A percentile compares a stretch with the other conserved stretches of the same genome.
Evolutionary conservation across 2,888 invertebrate species (phyloP).

Genomic region (Oscheius sp.): DNA sequence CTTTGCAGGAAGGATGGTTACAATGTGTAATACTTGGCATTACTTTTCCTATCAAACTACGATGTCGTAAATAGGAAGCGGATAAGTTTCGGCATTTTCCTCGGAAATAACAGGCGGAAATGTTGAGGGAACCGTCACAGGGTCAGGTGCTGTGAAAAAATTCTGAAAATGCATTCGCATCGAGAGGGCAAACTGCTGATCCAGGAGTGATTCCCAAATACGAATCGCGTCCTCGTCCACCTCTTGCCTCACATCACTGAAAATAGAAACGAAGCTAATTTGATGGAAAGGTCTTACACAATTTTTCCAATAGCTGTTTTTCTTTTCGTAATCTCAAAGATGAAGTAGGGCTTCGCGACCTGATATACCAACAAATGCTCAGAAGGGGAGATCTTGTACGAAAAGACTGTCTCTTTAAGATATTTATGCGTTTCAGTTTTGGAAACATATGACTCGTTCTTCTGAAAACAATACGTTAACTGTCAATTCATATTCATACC

Average conservation of each 20-base stretch:
- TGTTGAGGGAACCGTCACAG: not conserved
- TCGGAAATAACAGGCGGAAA: conserved; percentile 13
- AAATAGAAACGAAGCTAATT: conserved; percentile 22
- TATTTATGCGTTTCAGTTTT: conserved; percentile 47
- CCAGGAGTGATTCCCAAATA: conserved; percentile 45
- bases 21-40: too few relatives aligned
- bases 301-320: conserved; percentile 32
- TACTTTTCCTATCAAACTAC: too few relatives aligned
- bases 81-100: not conserved
- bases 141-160: conserved; percentile 17
- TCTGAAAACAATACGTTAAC: conserved; percentile 35
- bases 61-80: too few relatives aligned
- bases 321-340: conserved; percentile 48
- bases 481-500: conserved; percentile 24
- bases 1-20: too few relatives aligned
- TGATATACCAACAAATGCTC: conserved; percentile 50
- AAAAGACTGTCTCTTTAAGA: conserved; percentile 47
- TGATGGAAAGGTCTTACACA: conserved; percentile 24
- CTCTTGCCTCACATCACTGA: conserved; percentile 51
- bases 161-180: conserved; percentile 47
- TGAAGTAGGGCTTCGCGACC: conserved; percentile 49
- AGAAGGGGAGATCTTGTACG: conserved; percentile 43
- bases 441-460: conserved; percentile 39
- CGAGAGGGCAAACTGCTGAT: conserved; percentile 53
- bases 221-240: conserved; percentile 42